phyloP scores from a whole-genome alignment of 2,113 vertebrate species.

The Zosterops lateralis region DNA sequence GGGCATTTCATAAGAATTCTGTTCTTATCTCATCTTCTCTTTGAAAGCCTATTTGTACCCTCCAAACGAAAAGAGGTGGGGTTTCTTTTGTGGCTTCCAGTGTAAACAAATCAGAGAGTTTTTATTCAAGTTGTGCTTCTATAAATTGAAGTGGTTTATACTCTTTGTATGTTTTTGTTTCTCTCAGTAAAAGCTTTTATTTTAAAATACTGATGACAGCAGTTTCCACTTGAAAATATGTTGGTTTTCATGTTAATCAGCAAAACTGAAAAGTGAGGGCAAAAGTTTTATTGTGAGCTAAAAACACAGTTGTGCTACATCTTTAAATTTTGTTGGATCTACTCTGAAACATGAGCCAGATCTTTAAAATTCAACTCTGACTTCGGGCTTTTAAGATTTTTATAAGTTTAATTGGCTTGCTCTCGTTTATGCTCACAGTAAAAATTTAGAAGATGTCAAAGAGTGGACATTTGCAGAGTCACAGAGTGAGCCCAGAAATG shows the following conservation, averaged over 20 bases:
- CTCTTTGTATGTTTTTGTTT: constrained; percentile 11
- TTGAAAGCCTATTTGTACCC: constrained; percentile 15
- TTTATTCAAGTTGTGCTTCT: background rate
- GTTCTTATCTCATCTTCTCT: constrained; percentile 24
- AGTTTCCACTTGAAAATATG: constrained; percentile 27
- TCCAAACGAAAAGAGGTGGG: background rate
- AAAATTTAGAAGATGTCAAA: constrained; percentile 18
- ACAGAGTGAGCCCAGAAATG: background rate
- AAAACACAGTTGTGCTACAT: background rate
- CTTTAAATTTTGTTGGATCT: background rate
- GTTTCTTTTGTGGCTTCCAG: constrained; percentile 16
- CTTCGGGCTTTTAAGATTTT: constrained; percentile 26
- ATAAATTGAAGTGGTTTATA: constrained; percentile 44
- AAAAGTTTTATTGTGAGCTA: constrained; percentile 29
- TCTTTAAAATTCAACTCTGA: constrained; percentile 16
- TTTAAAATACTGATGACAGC: constrained; percentile 28
- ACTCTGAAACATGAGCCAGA: constrained; percentile 5
- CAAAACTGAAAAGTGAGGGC: background rate
- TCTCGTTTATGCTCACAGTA: background rate
- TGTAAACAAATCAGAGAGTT: constrained; percentile 21
- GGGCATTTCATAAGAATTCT: background rate
- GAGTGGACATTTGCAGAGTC: background rate
- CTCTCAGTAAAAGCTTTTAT: constrained; percentile 20
- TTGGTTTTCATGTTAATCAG: background rate
- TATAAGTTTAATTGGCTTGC: constrained; percentile 24